Conservation (phyloP, 2,888 invertebrate species). For the Periphyllus acericola region DNA sequence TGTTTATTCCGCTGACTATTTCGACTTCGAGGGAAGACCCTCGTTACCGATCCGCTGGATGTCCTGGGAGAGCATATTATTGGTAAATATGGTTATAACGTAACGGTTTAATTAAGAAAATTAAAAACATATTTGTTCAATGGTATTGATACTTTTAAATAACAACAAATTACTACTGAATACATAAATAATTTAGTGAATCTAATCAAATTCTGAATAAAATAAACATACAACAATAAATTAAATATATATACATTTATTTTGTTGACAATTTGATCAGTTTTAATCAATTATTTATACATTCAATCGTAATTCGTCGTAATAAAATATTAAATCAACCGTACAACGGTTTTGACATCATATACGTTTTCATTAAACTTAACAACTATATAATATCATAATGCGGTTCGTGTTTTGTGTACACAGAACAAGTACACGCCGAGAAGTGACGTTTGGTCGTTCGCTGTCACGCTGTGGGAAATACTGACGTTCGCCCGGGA, state of each 20-base stretch:
- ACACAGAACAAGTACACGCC: slow-evolving; percentile 83
- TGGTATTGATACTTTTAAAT: too few species aligned
- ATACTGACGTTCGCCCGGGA: slow-evolving; percentile 84
- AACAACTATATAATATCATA: slow-evolving; percentile 59
- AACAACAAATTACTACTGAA: too few species aligned
- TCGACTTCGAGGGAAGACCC: slow-evolving; percentile 77
- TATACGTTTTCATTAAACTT: neutral
- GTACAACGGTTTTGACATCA: neutral
- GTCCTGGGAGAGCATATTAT: slow-evolving; percentile 85
- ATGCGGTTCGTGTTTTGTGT: slow-evolving; percentile 66
- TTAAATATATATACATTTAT: too few species aligned
- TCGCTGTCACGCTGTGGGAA: slow-evolving; percentile 89
- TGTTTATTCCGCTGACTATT: slow-evolving; percentile 81
- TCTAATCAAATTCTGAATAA: too few species aligned
- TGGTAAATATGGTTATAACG: too few species aligned
- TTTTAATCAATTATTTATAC: too few species aligned
- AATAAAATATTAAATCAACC: slow-evolving; percentile 61
- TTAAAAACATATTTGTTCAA: too few species aligned
- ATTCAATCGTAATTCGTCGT: too few species aligned
- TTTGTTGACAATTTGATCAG: too few species aligned
- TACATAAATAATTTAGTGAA: too few species aligned
- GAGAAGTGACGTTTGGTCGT: slow-evolving; percentile 90
- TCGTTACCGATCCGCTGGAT: slow-evolving; percentile 86
- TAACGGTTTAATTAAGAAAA: too few species aligned
- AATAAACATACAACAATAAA: too few species aligned